Conservation (phyloP, 2,888 invertebrate genomes). For the Dolichopus griseipennis region DNA sequence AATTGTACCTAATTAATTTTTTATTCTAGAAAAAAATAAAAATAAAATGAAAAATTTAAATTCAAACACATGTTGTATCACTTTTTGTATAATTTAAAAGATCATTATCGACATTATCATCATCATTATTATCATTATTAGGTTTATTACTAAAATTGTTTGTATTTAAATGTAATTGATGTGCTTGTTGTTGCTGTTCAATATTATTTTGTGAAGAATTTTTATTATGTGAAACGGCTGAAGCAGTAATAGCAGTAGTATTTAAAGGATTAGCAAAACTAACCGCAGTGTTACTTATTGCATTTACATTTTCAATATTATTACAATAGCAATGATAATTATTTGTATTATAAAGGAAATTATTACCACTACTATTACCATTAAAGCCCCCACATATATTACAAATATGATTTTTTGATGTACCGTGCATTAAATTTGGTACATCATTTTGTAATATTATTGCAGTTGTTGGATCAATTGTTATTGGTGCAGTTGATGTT, state of each 20-base stretch:
- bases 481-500: background rate
- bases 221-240: background rate
- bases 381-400: too few relatives aligned
- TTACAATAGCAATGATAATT: background rate
- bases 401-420: background rate
- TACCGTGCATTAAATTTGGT: background rate
- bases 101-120: background rate
- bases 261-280: too few relatives aligned
- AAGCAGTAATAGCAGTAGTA: too few relatives aligned
- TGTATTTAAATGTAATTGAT: background rate
- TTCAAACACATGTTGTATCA: slow-evolving; percentile 10
- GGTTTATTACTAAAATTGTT: background rate
- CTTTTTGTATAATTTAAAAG: background rate
- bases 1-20: slow-evolving; percentile 15
- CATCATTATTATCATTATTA: background rate
- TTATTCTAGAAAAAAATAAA: background rate
- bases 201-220: background rate
- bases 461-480: background rate
- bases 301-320: background rate
- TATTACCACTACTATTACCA: background rate
- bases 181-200: background rate
- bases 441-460: too few relatives aligned
- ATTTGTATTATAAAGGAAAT: background rate
- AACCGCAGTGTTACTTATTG: too few relatives aligned
- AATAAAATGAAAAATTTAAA: background rate